Evolutionary conservation across 2,797 vertebrate genomes (phyloP), one percentile per base, ranked within the genome.

Genomic region (Philypnodon macrostomus): DNA sequence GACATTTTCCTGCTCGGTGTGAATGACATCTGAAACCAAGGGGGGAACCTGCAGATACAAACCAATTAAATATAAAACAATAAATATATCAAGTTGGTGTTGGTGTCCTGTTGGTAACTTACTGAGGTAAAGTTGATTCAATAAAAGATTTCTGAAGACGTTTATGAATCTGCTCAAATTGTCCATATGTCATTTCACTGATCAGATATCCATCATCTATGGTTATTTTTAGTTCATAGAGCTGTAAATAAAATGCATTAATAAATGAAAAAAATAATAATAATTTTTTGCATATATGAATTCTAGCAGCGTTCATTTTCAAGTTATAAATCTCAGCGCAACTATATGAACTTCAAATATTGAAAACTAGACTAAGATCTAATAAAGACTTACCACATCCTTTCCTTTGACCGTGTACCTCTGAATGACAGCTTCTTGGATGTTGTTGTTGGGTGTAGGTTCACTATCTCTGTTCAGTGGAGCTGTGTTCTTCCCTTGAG

Each of bases 131-230:
- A 24, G 26, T 44, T 1, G 85, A 60, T 10, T 90, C 74, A 15
- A 90, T 82, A 67, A 93, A 93, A 37, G 89, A 78, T 62, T 89
- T 92, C 83, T 91, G 89, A 47, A 95, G 88, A 26, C 81, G 74
- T 53, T 85, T 89, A 63, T 95, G 92, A 64, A 95, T 90, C 69
- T 80, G 54, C 32, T 89, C 88, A 75, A 96, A 88, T 67, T 94
- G 87, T 1, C 65, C 65, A 0, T 88, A 93, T 0, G 91, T 90
- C 74, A 90, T 93, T 73, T 91, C 80, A 13, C 75, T 87, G 18
- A 86, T 85, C 63, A 87, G 84, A 45, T 57, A 78, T 2, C 87
- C 89, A 7, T 21, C 80, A 41, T 90, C 85, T 51, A 78, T 88
- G 61, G 52, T 85, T 64, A 95, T 89, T 55, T 74, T 86, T 73